Evolutionary conservation across 2,888 invertebrate genomes (phyloP).

Genomic region (Parthenolecanium corni): DNA sequence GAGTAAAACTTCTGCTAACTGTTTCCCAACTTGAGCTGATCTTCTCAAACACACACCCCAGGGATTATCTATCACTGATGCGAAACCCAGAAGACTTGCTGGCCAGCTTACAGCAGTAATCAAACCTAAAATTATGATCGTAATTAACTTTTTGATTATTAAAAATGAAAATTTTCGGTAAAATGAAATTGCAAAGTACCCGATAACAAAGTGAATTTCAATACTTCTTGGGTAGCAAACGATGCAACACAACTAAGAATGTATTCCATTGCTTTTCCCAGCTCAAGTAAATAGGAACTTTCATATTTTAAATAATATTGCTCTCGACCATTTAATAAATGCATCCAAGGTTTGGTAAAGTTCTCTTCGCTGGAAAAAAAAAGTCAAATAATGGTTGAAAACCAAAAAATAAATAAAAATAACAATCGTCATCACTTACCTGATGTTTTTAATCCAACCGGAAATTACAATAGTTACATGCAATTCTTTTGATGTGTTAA

Average conservation of each 20-base stretch:
- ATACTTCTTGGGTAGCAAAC: conserved; percentile 50
- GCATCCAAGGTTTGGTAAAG: conserved; percentile 46
- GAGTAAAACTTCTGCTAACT: conserved; percentile 52
- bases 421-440: conserved; percentile 29
- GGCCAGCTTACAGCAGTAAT: conserved; percentile 55
- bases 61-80: conserved; percentile 51
- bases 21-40: conserved; percentile 49
- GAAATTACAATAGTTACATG: conserved; percentile 51
- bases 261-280: conserved; percentile 51
- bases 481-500: conserved; percentile 39
- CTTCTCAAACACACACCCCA: conserved; percentile 54
- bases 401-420: neutral
- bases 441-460: conserved; percentile 51
- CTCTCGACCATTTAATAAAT: conserved; percentile 46
- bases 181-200: conserved; percentile 37
- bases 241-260: conserved; percentile 46
- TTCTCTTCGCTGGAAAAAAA: conserved; percentile 36
- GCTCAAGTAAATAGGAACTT: conserved; percentile 46
- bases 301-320: conserved; percentile 55
- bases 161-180: too few relatives aligned
- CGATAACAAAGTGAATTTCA: conserved; percentile 51
- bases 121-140: conserved; percentile 40
- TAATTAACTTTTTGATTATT: too few relatives aligned
- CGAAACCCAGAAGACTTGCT: conserved; percentile 46
- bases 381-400: neutral